Conservation (phyloP, 2,113 vertebrate species). For the Nycticebus coucang region DNA sequence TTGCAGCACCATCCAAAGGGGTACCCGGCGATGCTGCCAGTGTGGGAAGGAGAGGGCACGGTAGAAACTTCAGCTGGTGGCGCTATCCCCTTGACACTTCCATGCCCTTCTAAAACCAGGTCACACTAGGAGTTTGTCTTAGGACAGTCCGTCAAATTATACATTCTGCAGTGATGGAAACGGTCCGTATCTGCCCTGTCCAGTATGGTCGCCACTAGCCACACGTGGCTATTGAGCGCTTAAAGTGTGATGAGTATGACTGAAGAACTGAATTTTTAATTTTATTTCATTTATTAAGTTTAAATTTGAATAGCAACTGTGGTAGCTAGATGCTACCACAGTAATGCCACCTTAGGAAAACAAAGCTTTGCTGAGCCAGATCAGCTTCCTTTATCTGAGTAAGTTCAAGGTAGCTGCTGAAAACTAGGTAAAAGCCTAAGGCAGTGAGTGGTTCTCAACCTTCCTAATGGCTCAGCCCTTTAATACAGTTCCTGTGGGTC, state of each 20-base stretch:
- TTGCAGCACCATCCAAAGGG: background rate
- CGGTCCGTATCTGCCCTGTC: background rate
- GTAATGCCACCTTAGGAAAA: background rate
- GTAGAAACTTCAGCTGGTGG: background rate
- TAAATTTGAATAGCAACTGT: background rate
- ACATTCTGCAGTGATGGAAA: rapidly evolving
- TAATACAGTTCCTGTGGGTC: too few species aligned
- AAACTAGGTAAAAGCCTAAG: background rate
- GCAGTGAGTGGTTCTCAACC: too few species aligned
- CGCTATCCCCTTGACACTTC: background rate
- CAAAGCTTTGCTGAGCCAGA: background rate
- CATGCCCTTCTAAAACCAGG: background rate
- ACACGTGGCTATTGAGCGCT: background rate
- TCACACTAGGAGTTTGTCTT: background rate
- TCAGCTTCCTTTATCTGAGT: background rate
- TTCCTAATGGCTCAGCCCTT: too few species aligned
- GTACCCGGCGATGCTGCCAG: background rate
- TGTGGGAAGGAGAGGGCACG: background rate
- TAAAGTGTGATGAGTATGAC: background rate
- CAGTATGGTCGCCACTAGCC: background rate
- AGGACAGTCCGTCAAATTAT: rapidly evolving
- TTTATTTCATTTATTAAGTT: background rate
- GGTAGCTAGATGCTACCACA: background rate
- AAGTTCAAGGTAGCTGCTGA: background rate
- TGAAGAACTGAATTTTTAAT: background rate